Evolutionary conservation across 2,797 vertebrate genomes (phyloP).

Genomic region (Sphaeramia orbicularis): DNA sequence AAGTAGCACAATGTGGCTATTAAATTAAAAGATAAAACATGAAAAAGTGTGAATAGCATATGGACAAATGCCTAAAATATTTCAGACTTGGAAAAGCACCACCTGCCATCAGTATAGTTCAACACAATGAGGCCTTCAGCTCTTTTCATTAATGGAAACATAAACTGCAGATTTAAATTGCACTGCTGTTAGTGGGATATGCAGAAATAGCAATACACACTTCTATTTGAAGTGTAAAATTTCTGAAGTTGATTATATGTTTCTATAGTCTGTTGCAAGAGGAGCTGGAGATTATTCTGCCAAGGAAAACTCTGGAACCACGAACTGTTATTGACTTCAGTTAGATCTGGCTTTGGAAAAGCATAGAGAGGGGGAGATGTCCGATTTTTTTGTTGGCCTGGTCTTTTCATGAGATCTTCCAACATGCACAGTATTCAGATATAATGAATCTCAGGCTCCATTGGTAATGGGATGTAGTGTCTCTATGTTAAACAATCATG

Average conservation of each 20-base stretch:
- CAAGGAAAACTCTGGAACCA: conserved; percentile 77
- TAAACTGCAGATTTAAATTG: conserved; percentile 41
- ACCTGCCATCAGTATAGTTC: conserved; percentile 15
- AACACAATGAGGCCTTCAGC: conserved; percentile 13
- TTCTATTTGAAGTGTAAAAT: conserved; percentile 77
- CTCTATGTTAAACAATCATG: neutral
- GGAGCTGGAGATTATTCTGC: conserved; percentile 59
- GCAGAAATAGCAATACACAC: conserved; percentile 70
- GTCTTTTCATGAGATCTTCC: conserved; percentile 41
- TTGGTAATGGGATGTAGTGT: conserved; percentile 12
- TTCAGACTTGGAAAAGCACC: conserved; percentile 20
- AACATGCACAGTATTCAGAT: conserved; percentile 28
- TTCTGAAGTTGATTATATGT: conserved; percentile 79
- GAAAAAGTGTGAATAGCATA: conserved; percentile 3
- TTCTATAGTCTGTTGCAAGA: conserved; percentile 69
- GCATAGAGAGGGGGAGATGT: conserved; percentile 30
- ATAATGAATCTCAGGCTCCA: conserved; percentile 25
- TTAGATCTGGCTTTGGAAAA: conserved; percentile 43
- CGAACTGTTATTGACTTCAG: conserved; percentile 60
- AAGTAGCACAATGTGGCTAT: conserved; percentile 10
- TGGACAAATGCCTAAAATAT: conserved; percentile 10
- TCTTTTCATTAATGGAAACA: conserved; percentile 51
- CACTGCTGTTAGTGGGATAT: conserved; percentile 36
- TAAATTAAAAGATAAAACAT: conserved; percentile 4
- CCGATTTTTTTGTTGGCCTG: conserved; percentile 32